Percentiles rank a stretch among this genome's conserved stretches.
These are phyloP conservation scores for Riptortus pedestris DNA, from an alignment of 1,140 invertebrate genomes.

Conservation along the genomic window DNA sequence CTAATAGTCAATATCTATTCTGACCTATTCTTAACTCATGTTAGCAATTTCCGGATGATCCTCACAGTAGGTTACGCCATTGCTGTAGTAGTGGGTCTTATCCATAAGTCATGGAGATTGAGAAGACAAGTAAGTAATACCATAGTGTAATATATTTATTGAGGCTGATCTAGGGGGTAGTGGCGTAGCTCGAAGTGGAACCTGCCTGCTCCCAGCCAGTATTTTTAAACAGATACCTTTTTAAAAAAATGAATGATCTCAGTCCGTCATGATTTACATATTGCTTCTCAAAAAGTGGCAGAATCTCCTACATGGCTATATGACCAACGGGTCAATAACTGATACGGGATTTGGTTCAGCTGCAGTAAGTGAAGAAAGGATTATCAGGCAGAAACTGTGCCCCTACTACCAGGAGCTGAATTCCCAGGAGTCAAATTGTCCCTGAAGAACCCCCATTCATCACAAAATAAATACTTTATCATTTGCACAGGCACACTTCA, in stretches of 20 bases:
- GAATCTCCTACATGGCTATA: too few relatives aligned
- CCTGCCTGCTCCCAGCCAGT: too few relatives aligned
- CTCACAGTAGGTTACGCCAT: not conserved
- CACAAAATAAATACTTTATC: too few relatives aligned
- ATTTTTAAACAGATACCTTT: not conserved
- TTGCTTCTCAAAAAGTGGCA: not conserved
- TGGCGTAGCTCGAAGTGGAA: too few relatives aligned
- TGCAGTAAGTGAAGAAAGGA: too few relatives aligned
- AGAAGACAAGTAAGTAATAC: not conserved
- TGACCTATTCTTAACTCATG: not conserved
- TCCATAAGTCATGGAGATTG: not conserved
- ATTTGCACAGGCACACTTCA: too few relatives aligned
- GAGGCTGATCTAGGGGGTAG: not conserved
- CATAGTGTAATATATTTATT: not conserved
- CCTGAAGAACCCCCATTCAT: too few relatives aligned
- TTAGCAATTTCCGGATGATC: not conserved
- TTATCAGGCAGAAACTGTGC: too few relatives aligned
- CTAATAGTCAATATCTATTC: not conserved
- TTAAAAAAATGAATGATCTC: not conserved
- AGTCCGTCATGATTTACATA: not conserved
- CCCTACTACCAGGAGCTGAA: too few relatives aligned
- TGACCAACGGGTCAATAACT: too few relatives aligned
- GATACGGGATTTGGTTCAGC: too few relatives aligned
- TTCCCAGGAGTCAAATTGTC: too few relatives aligned
- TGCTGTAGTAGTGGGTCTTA: not conserved